A percentile compares a stretch with the other conserved stretches of the same genome.
Evolutionary conservation across 2,888 invertebrate species (phyloP).

Genomic region (Dolichopus griseipennis): DNA sequence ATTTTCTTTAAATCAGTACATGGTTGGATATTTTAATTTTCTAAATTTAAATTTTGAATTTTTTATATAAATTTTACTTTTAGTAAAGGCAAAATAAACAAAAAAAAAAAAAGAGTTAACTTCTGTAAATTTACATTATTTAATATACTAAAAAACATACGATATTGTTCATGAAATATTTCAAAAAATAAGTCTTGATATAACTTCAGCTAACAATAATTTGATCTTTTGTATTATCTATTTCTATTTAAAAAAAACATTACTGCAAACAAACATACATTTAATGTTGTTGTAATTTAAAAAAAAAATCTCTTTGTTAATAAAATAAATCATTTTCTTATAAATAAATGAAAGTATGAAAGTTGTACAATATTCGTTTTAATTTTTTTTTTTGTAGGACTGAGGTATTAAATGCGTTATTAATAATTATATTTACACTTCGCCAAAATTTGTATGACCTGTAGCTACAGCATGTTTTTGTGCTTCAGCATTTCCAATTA

Average conservation of each 20-base stretch:
- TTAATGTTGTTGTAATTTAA: neutral
- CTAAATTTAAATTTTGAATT: too few species aligned
- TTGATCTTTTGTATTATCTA: neutral
- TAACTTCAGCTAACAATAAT: neutral
- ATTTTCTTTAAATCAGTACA: too few species aligned
- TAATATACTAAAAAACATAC: too few species aligned
- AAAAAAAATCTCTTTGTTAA: neutral
- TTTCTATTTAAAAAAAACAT: neutral
- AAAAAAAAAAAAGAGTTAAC: too few species aligned
- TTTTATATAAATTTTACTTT: too few species aligned
- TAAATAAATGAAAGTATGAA: neutral
- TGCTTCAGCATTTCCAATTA: conserved; percentile 75
- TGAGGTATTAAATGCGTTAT: neutral
- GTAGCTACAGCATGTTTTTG: conserved; percentile 77
- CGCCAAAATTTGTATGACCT: conserved; percentile 72
- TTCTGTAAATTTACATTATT: too few species aligned
- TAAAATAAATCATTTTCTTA: neutral
- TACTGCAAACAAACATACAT: neutral
- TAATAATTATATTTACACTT: conserved; percentile 48
- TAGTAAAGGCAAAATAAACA: too few species aligned
- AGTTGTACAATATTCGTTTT: neutral
- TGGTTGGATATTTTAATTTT: too few species aligned
- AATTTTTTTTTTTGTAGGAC: neutral
- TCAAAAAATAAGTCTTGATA: neutral
- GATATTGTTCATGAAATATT: too few species aligned